Evolutionary conservation across 1,140 invertebrate genomes (phyloP), one percentile per base, ranked within the genome.

Genomic region (Leguminivora glycinivorella): DNA sequence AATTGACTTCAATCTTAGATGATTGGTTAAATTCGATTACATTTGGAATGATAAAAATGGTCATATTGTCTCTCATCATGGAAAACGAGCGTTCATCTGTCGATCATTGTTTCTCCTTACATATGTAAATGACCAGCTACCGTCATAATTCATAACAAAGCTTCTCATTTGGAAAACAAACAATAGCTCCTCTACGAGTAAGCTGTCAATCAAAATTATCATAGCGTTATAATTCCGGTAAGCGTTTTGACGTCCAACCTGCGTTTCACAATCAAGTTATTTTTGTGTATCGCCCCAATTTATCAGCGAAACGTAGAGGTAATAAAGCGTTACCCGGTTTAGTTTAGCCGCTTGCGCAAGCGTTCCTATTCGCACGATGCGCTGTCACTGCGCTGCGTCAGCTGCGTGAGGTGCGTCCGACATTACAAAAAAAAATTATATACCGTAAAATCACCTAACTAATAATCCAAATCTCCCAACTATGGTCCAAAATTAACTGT

Each of bases 311-410:
- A 74, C 56, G 68, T 40, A 38, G 70, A 38, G 58, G 78, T 76
- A 83, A 82, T 82, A 81, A 79, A 81, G 75, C 75, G 70, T 73
- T 79, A 77, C 77, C 78, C 47, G 47, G 47, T 52, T 52, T 52
- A 19, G 47, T 52, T 52, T 22, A 56, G 58, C 47, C 74, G 70
- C 75, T 88, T 88, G 84, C 85, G 87, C 82, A 89, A 89, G 72
- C 72, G 82, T 69, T 75, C 74, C 78, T 83, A 83, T 88, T 85
- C 83, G 86, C 83, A 81, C 80, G 84, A 77, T 74, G 70, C 72
- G 47, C 69, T 7, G 63, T 10, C 14, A n/a, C 22, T 5, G 63
- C 14, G 58, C 47, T 38, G 38, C 40, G 70, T 66, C 40, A 66
- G 52, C 52, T 72, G 9, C 38, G 9, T 17, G 40, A 5, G 69